Evolutionary conservation across 2,888 invertebrate species (phyloP).

Genomic region (Drosophila acutilabella): DNA sequence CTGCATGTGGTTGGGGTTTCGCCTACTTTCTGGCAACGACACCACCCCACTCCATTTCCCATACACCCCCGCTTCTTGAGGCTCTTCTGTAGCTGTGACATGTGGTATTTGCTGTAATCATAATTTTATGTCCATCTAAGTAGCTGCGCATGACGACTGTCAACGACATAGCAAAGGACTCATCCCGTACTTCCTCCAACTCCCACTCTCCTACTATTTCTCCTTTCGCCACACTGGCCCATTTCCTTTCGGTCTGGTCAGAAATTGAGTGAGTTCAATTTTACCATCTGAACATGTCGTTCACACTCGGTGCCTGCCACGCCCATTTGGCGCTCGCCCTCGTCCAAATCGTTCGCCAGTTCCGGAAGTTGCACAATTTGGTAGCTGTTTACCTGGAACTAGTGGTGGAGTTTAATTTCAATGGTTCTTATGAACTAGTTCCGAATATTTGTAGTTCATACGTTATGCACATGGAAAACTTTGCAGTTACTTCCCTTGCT

Average conservation of each 20-base stretch:
- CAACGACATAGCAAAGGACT: slow-evolving; percentile 57
- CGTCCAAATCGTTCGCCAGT: neutral
- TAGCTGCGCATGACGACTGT: slow-evolving; percentile 76
- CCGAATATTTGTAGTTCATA: neutral
- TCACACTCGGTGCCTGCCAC: slow-evolving; percentile 19
- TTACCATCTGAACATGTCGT: slow-evolving; percentile 46
- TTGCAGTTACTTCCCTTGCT: too few species aligned
- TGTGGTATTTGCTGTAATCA: slow-evolving; percentile 79
- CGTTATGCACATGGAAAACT: neutral
- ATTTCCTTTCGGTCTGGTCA: neutral
- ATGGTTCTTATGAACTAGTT: slow-evolving; percentile 4
- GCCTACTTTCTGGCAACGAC: slow-evolving; percentile 4
- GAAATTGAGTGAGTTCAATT: slow-evolving; percentile 23
- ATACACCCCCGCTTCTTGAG: neutral
- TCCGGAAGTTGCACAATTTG: neutral
- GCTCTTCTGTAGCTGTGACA: slow-evolving; percentile 46
- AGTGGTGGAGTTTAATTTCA: too few species aligned
- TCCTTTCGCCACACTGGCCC: neutral
- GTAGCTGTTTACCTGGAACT: slow-evolving; percentile 3
- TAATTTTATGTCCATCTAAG: slow-evolving; percentile 81
- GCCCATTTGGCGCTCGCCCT: neutral
- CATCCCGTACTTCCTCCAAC: neutral
- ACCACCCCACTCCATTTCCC: neutral
- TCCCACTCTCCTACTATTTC: neutral
- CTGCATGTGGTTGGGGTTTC: slow-evolving; percentile 34